Evolutionary conservation across 1,140 invertebrate species (phyloP).

Genomic region (Lerema accius): DNA sequence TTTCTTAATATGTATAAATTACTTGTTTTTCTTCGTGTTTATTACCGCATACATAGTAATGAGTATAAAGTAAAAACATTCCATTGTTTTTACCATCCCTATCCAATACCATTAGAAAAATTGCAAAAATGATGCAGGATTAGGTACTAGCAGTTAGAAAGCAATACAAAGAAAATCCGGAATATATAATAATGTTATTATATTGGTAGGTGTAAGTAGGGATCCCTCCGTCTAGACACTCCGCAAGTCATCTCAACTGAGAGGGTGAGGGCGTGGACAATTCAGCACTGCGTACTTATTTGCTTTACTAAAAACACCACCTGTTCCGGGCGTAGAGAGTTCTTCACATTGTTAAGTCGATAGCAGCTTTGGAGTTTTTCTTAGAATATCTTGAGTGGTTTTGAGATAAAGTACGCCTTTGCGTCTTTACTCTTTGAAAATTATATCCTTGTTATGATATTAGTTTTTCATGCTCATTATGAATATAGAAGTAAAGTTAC

Average conservation of each 20-base stretch:
- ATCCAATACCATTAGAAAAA: too few species aligned
- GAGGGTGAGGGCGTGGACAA: slow-evolving; percentile 71
- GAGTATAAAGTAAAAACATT: too few species aligned
- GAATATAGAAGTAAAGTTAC: too few species aligned
- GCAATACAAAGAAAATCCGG: slow-evolving; percentile 7
- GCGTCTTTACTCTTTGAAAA: neutral
- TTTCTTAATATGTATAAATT: neutral
- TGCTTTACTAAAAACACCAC: slow-evolving; percentile 68
- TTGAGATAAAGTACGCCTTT: slow-evolving; percentile 11
- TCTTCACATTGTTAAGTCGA: slow-evolving; percentile 40
- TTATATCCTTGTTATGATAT: neutral
- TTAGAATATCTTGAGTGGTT: slow-evolving; percentile 21
- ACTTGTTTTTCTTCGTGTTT: neutral
- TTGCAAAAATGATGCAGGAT: too few species aligned
- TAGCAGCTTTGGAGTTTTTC: slow-evolving; percentile 29
- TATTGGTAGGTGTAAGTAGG: slow-evolving; percentile 55
- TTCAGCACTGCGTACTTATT: slow-evolving; percentile 75
- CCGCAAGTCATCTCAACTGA: slow-evolving; percentile 66
- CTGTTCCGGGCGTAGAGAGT: slow-evolving; percentile 61
- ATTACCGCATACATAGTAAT: neutral
- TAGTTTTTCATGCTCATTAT: neutral
- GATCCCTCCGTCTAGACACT: slow-evolving; percentile 78
- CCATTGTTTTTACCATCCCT: too few species aligned
- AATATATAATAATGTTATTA: slow-evolving; percentile 54
- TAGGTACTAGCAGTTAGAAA: too few species aligned